Evolutionary conservation across 2,113 vertebrate species (phyloP), one percentile per base, ranked within the genome.

Genomic region (Pardalotus punctatus): DNA sequence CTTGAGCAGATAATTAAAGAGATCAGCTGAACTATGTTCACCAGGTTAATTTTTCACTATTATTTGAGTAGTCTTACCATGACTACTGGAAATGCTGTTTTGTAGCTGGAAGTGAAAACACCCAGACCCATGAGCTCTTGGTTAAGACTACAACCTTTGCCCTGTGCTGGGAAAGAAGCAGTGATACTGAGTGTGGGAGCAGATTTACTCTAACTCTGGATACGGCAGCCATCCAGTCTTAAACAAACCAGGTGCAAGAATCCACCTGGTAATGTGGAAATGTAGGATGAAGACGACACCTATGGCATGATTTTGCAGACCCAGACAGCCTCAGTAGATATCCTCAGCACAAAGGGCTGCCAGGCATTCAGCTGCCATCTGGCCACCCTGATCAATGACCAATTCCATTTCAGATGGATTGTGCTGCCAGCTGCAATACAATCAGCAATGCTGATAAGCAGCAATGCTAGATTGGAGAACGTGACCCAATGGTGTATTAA

Each of bases 331-430:
- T 67, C 57, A 14, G 51, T 0, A 50, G 51, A 64, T 42, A 16
- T 4, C 5, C n/a, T 45, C 23, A 33, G 14, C 66, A 67, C 70
- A 36, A 53, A 54, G 38, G 54, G 80, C 76, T 86, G 76, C 92
- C 40, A 23, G 89, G 76, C 86, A 50, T 66, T 35, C 50, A 48
- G 54, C 64, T 71, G 91, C 77, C 5, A 0, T 45, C 28, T 23
- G n/a, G 70, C 40, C 81, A 77, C 40, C 50, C 56, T 74, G 82
- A 79, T 88, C 83, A 50, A 54, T 94, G 89, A 27, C 70, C 70
- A 62, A 0, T 25, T 85, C 74, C 61, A 36, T n/a, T 53, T 33
- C 70, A 85, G 74, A 38, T 90, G 65, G 56, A 4, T 33, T 57
- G 65, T 82, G 65, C 86, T 92, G 82, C 91, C 70, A 73, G 89